Evolutionary conservation across 2,888 invertebrate species (phyloP).

Genomic region (Tetranychus piercei): DNA sequence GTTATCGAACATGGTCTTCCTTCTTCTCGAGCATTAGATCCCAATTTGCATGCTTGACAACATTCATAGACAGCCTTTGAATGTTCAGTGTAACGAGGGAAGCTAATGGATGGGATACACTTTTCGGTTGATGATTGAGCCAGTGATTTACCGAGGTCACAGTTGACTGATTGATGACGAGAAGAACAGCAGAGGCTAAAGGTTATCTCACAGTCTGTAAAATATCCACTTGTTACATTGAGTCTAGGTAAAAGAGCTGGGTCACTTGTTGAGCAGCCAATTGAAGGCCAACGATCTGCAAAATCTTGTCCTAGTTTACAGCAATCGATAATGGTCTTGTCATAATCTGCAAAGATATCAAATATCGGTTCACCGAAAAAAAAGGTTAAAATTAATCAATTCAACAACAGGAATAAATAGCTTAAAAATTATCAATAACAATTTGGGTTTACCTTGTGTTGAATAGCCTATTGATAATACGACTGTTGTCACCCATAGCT

Average conservation of each 20-base stretch:
- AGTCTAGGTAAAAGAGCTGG: background rate
- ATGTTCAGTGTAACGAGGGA: background rate
- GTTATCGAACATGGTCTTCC: constrained; percentile 39
- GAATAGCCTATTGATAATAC: too few relatives aligned
- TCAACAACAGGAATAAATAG: too few relatives aligned
- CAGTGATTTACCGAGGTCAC: constrained; percentile 12
- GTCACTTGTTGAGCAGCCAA: background rate
- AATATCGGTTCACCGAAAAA: too few relatives aligned
- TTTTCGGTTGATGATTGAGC: background rate
- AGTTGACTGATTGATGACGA: constrained; percentile 3
- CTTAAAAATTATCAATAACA: too few relatives aligned
- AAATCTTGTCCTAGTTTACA: background rate
- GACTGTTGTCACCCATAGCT: too few relatives aligned
- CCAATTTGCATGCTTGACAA: constrained; percentile 46
- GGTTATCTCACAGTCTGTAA: background rate
- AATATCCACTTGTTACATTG: background rate
- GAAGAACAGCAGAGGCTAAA: background rate
- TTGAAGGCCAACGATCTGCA: background rate
- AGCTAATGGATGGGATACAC: background rate
- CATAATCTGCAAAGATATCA: background rate
- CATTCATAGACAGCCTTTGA: constrained; percentile 36
- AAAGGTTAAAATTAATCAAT: too few relatives aligned
- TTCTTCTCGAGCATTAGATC: constrained; percentile 42
- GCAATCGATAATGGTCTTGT: background rate
- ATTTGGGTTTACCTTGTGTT: too few relatives aligned